Evolutionary conservation across 2,797 vertebrate species (phyloP), one percentile per base, ranked within the genome.

Genomic region (Phrynocephalus guinanensis): DNA sequence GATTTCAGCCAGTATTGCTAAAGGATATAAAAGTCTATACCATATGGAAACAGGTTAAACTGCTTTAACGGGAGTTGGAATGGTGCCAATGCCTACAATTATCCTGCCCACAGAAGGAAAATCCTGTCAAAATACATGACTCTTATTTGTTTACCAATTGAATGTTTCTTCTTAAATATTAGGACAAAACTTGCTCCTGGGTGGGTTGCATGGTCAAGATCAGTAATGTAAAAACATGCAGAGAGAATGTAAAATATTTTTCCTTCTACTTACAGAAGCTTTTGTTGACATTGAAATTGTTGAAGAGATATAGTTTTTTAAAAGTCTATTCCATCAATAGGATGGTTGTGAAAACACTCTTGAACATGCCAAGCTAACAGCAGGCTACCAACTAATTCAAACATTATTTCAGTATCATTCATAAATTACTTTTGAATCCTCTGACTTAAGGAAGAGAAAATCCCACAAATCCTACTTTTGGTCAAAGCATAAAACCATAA

Each of bases 401-500:
- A 93, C 90, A 93, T 95, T 95, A 92, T 95, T 96, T 96, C 90
- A 94, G 82, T 95, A 93, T 95, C 91, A 95, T 95, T 97, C 95
- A 96, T 93, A 94, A 96, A 96, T 92, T 95, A 94, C 94, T 96
- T 96, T 88, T 95, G 95, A 95, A 94, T 94, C 92, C 92, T 94
- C 95, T 96, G 95, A 95, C 90, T 95, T 94, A 95, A 94, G 93
- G 92, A 90, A 96, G 94, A 96, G 96, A 95, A 93, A 95, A 95
- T 97, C 96, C 96, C 91, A 94, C 95, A 96, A 95, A 96, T 97
- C 96, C 93, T 93, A 89, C 95, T 96, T 95, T 94, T 95, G 96
- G 96, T 97, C 95, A 96, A 95, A 97, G 94, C 96, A 92, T 96
- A 97, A 93, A 95, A 95, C 93, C 95, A 92, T 96, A 96, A 97